Evolutionary conservation across 2,113 vertebrate species (phyloP).

Genomic region (Hippopotamus amphibius): DNA sequence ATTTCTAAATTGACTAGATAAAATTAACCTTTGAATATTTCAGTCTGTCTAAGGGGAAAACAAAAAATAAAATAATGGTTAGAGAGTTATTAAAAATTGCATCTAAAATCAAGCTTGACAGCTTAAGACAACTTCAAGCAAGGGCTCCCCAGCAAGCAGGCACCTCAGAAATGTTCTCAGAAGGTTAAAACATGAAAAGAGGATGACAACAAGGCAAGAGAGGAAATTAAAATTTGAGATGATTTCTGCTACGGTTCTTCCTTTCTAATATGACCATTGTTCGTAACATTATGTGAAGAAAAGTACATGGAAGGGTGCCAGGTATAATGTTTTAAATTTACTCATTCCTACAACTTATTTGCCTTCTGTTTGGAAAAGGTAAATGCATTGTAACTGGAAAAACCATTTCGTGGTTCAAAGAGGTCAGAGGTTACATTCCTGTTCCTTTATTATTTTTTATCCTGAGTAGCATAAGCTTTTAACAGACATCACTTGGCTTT

Average conservation of each 20-base stretch:
- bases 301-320: not conserved
- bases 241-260: not conserved
- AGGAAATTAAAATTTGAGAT: slow-evolving; percentile 9
- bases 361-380: slow-evolving; percentile 21
- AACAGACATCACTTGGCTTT: not conserved
- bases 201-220: not conserved
- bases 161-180: not conserved
- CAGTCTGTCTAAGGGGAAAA: not conserved
- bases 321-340: not conserved
- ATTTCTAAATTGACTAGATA: not conserved
- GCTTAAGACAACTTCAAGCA: not conserved
- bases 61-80: not conserved
- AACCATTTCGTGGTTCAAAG: not conserved
- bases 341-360: not conserved
- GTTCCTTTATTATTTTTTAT: not conserved
- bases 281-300: not conserved
- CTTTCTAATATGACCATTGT: not conserved
- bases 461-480: not conserved
- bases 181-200: not conserved
- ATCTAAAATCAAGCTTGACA: not conserved
- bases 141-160: not conserved
- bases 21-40: not conserved
- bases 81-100: not conserved
- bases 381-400: not conserved
- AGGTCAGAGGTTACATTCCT: not conserved